Evolutionary conservation across 2,888 invertebrate species (phyloP).

Genomic region (Taenaris catops): DNA sequence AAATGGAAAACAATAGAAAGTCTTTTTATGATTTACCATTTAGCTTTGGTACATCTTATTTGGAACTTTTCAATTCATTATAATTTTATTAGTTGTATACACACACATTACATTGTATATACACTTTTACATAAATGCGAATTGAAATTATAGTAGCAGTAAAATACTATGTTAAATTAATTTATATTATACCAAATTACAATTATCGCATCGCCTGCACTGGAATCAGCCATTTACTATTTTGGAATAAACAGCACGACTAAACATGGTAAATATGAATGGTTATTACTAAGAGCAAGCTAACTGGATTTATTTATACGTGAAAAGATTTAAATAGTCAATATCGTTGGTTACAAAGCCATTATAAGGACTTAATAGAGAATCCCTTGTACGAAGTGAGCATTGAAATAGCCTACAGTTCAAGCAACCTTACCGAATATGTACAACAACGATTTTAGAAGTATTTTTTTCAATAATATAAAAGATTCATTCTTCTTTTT

Average conservation of each 20-base stretch:
- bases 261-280: conserved; percentile 48
- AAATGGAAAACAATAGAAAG: too few relatives aligned
- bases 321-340: conserved; percentile 59
- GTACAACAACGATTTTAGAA: conserved; percentile 61
- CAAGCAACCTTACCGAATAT: conserved; percentile 67
- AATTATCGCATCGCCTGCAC: conserved; percentile 13
- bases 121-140: too few relatives aligned
- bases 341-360: conserved; percentile 61
- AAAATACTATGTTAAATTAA: too few relatives aligned
- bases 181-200: too few relatives aligned
- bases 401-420: conserved; percentile 68
- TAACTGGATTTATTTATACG: conserved; percentile 57
- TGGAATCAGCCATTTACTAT: conserved; percentile 22
- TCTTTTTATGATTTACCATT: too few relatives aligned
- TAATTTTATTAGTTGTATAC: too few relatives aligned
- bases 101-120: too few relatives aligned
- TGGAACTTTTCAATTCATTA: too few relatives aligned
- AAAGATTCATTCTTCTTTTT: too few relatives aligned
- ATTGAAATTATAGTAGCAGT: too few relatives aligned
- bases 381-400: conserved; percentile 76
- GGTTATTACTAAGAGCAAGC: conserved; percentile 67
- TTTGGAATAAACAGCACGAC: conserved; percentile 48
- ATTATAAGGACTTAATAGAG: conserved; percentile 71
- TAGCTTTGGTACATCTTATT: too few relatives aligned
- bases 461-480: conserved; percentile 23